Evolutionary conservation across 2,888 invertebrate species (phyloP).

Genomic region (Epsilonema sp.): DNA sequence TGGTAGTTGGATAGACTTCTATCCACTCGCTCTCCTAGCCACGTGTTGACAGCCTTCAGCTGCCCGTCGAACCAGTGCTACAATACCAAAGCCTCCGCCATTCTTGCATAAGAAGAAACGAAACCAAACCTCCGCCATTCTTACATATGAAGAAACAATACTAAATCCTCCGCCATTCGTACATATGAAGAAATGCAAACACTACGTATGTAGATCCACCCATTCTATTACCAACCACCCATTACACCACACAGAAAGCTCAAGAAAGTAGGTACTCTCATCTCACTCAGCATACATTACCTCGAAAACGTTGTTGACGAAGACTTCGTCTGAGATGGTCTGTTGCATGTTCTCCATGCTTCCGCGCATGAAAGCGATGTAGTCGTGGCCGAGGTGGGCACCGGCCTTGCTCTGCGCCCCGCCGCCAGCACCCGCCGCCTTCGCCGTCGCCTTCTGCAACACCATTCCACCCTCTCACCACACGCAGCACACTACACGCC

Average conservation of each 20-base stretch:
- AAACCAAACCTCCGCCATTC: too few species aligned
- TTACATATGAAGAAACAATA: too few species aligned
- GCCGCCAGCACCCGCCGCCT: not conserved
- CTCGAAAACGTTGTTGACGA: slow-evolving; percentile 61
- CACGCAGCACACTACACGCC: not conserved
- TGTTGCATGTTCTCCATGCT: slow-evolving; percentile 94
- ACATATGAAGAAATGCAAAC: too few species aligned
- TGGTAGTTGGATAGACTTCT: slow-evolving; percentile 88
- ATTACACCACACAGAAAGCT: too few species aligned
- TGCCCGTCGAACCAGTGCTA: slow-evolving; percentile 88
- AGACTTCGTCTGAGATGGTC: slow-evolving; percentile 69
- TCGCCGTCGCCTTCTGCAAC: slow-evolving; percentile 3
- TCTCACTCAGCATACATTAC: too few species aligned
- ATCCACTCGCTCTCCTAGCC: slow-evolving; percentile 76
- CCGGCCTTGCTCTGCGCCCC: not conserved
- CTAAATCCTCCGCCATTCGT: too few species aligned
- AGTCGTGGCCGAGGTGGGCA: slow-evolving; percentile 54
- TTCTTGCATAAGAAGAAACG: too few species aligned
- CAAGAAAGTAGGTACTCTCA: too few species aligned
- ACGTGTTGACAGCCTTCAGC: slow-evolving; percentile 73
- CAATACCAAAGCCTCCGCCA: slow-evolving; percentile 9
- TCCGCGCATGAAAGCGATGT: slow-evolving; percentile 89
- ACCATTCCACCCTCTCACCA: not conserved
- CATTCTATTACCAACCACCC: too few species aligned
- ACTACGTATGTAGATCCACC: too few species aligned